A percentile compares a stretch with the other conserved stretches of the same genome.
Conservation (phyloP, 2,113 vertebrate genomes). For the Paramisgurnus dabryanus region DNA sequence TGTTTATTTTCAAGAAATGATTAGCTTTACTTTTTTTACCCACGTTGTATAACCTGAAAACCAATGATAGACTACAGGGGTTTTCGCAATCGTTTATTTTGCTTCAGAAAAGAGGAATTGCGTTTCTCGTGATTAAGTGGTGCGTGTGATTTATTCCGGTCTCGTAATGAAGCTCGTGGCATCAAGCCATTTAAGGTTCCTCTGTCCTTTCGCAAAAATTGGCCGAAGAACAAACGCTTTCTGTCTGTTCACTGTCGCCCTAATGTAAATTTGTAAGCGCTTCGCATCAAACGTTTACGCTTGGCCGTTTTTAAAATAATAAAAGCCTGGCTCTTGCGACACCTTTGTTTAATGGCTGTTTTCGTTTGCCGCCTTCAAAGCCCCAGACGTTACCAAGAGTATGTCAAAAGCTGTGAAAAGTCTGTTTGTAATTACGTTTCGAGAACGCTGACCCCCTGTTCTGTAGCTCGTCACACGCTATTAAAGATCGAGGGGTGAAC, state of each 20-base stretch:
- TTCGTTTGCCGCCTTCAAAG: slow-evolving; percentile 50
- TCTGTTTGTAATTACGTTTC: slow-evolving; percentile 55
- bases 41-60: background rate
- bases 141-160: background rate
- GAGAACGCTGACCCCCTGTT: slow-evolving; percentile 15
- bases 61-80: background rate
- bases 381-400: slow-evolving; percentile 12
- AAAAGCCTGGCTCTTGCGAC: slow-evolving; percentile 45
- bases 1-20: background rate
- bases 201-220: background rate
- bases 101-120: background rate
- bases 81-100: background rate
- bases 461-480: slow-evolving; percentile 29
- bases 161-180: background rate
- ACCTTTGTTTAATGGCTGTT: slow-evolving; percentile 46
- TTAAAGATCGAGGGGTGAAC: slow-evolving; percentile 28
- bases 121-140: background rate
- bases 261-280: background rate
- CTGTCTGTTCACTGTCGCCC: background rate
- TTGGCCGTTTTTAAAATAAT: slow-evolving; percentile 25
- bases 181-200: background rate
- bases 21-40: background rate
- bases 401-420: slow-evolving; percentile 43
- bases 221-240: background rate
- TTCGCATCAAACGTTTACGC: slow-evolving; percentile 10